Conservation (phyloP, 2,888 invertebrate species). For the Theretra japonica region DNA sequence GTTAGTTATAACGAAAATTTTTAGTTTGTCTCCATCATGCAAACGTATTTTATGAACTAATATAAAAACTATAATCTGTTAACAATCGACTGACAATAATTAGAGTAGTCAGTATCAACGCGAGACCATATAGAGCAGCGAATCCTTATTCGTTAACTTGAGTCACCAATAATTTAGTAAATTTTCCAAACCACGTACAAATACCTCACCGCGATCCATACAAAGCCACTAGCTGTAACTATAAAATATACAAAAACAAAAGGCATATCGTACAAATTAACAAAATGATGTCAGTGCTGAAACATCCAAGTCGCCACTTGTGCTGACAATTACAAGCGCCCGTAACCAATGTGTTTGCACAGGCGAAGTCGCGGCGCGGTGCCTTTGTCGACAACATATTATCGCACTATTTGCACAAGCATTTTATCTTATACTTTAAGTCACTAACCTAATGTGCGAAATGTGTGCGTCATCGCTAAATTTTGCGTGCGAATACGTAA, state of each 20-base stretch:
- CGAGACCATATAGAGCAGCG: no score
- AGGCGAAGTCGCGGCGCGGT: slow-evolving; percentile 19
- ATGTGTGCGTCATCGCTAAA: no score
- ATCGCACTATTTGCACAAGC: not conserved
- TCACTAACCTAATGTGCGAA: not conserved
- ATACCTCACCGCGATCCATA: not conserved
- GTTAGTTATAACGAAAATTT: no score
- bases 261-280: slow-evolving; percentile 31
- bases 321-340: slow-evolving; percentile 54
- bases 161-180: no score
- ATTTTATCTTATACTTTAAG: not conserved
- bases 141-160: no score
- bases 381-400: slow-evolving; percentile 20
- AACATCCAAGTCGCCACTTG: slow-evolving; percentile 64
- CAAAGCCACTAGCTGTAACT: not conserved
- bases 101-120: no score
- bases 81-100: no score
- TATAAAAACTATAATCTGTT: no score
- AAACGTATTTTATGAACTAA: no score
- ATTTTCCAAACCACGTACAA: no score
- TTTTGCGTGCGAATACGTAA: no score
- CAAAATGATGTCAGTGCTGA: slow-evolving; percentile 65
- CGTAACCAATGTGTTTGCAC: slow-evolving; percentile 24
- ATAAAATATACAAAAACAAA: slow-evolving; percentile 6
- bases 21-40: no score